Evolutionary conservation across 2,113 vertebrate species (phyloP), one percentile per base, ranked within the genome.

Genomic region (Numenius arquata): DNA sequence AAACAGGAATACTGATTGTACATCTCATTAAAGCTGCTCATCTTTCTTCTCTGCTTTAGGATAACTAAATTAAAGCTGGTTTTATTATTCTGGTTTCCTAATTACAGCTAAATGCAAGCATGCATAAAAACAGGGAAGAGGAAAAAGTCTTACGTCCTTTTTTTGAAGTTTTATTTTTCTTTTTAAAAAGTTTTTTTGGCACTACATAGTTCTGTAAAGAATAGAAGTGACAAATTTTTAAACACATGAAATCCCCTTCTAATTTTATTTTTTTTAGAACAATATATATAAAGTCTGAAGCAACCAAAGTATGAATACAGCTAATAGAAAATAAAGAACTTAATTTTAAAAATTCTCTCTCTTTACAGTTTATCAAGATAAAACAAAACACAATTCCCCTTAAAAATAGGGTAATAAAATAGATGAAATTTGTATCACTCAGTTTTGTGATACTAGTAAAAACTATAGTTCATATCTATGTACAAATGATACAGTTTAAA

Each of bases 381-480:
- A 99, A 99, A 99, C 99, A 99, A 99, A 99, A 99, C 98, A 98
- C 98, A 98, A 98, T 98, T 98, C 98, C 99, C 99, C 99, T 98
- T 99, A 99, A 99, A 99, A 99, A 99, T 98, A 98, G 99, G 99
- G 99, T 98, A 99, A 99, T 99, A 99, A 99, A 99, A 99, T 99
- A 99, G 99, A 98, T 99, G 98, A 99, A 98, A 99, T 99, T 99
- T 99, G 98, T 99, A 99, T 99, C 99, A 99, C 99, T 99, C 97
- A 82, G 98, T 98, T 98, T 98, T 98, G 99, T 98, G 99, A 99
- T 99, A 99, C 99, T 92, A 98, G 98, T 99, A 99, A 99, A 99
- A 99, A 99, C 99, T 98, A 98, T 98, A 98, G 92, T 97, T 98
- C 96, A 97, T 98, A 98, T 98, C 96, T 98, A 98, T 99, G 98